Evolutionary conservation across 2,113 vertebrate genomes (phyloP).

Genomic region (Cyanocitta stelleri): DNA sequence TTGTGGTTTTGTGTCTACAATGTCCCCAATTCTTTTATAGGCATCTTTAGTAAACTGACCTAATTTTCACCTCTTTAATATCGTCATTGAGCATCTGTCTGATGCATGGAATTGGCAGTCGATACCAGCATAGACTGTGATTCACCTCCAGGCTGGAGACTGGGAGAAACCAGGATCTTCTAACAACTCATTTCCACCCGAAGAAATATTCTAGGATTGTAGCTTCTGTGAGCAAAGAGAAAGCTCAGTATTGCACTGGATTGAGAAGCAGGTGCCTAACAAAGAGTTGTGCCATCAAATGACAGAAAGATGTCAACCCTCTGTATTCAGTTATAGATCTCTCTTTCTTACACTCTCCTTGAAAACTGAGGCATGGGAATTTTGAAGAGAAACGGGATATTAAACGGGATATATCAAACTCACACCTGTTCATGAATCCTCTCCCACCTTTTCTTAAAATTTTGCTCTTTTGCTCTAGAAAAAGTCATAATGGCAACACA

Average conservation of each 20-base stretch:
- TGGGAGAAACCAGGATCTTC: not conserved
- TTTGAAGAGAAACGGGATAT: not conserved
- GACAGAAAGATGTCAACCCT: not conserved
- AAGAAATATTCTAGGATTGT: not conserved
- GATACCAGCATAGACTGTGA: not conserved
- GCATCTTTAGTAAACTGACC: not conserved
- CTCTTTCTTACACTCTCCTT: not conserved
- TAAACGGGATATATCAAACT: not conserved
- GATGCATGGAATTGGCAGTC: not conserved
- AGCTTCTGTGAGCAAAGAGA: not conserved
- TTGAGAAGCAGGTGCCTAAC: not conserved
- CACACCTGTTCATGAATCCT: not conserved
- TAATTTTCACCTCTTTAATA: not conserved
- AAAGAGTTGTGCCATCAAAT: not conserved
- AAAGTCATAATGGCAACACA: not conserved
- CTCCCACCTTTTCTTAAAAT: not conserved
- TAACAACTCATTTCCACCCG: not conserved
- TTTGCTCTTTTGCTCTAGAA: not conserved
- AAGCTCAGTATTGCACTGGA: not conserved
- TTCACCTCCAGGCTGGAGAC: not conserved
- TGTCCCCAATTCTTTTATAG: not conserved
- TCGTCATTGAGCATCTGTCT: not conserved
- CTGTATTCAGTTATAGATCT: not conserved
- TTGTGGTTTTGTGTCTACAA: not conserved
- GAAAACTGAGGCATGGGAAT: not conserved